A percentile compares a stretch with the other conserved stretches of the same genome.
phyloP scores from a whole-genome alignment of 2,888 invertebrate genomes.

The Phragmatobia fuliginosa region DNA sequence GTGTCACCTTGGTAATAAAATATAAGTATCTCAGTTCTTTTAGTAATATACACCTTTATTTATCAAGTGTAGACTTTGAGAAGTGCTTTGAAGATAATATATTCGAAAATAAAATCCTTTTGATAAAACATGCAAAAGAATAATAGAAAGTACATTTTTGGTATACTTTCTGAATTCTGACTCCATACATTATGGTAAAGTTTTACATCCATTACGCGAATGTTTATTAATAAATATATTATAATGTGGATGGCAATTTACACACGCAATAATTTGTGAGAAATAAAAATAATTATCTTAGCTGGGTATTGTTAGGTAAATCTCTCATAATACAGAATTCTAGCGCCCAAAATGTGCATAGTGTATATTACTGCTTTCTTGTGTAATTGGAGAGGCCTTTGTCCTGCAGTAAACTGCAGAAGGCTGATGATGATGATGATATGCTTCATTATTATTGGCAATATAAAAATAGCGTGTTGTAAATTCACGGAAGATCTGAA shows the following conservation, averaged over 20 bases:
- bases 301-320: too few species aligned
- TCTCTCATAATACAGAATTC: too few species aligned
- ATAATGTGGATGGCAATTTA: not conserved
- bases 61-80: constrained; percentile 15
- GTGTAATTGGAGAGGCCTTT: too few species aligned
- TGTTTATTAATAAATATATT: not conserved
- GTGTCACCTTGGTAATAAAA: constrained; percentile 44
- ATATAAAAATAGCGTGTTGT: too few species aligned
- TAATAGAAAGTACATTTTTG: not conserved
- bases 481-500: too few species aligned
- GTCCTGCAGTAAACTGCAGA: too few species aligned
- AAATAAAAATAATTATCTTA: too few species aligned
- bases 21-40: constrained; percentile 26
- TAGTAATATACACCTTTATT: constrained; percentile 10
- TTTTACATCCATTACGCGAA: not conserved
- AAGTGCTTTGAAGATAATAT: not conserved
- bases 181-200: not conserved
- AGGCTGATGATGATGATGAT: too few species aligned
- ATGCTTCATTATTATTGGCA: too few species aligned
- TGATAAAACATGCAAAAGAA: not conserved
- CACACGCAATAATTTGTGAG: not conserved
- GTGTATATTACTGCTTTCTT: too few species aligned
- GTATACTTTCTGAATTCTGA: not conserved
- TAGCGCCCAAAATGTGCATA: too few species aligned
- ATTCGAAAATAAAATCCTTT: not conserved